Conservation (phyloP, 2,797 vertebrate genomes). For the Aselliscus stoliczkanus region DNA sequence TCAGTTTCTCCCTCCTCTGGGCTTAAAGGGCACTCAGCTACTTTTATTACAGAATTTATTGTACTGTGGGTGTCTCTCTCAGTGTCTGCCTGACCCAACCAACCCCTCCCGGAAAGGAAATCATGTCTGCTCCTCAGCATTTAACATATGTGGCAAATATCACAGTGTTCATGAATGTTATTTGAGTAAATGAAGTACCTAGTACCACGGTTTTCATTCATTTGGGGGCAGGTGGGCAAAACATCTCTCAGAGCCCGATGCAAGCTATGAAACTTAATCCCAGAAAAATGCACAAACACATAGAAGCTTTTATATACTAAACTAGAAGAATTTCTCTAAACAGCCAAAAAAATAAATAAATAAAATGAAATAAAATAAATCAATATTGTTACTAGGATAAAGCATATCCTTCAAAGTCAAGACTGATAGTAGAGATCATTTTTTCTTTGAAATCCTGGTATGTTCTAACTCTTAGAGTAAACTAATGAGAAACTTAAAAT, state of each 20-base stretch:
- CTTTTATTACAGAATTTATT: not conserved
- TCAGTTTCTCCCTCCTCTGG: not conserved
- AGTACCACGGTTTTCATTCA: not conserved
- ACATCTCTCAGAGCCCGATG: not conserved
- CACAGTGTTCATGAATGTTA: not conserved
- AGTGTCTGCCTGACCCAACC: not conserved
- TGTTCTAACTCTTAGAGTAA: not conserved
- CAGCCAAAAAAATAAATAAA: too few species aligned
- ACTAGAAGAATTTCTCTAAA: not conserved
- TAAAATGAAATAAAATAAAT: not conserved
- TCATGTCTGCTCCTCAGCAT: not conserved
- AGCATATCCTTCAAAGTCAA: not conserved
- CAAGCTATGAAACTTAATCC: not conserved
- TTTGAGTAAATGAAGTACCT: not conserved
- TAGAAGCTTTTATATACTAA: not conserved
- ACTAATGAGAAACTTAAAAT: slow-evolving; percentile 21
- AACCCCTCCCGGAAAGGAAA: not conserved
- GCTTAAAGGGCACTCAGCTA: not conserved
- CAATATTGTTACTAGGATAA: not conserved
- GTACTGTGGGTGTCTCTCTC: not conserved
- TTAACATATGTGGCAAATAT: not conserved
- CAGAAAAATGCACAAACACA: not conserved
- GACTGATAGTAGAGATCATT: not conserved
- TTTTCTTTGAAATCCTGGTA: not conserved
- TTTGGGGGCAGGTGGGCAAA: not conserved